Percentiles rank a stretch among this genome's conserved stretches.
phyloP scores from a whole-genome alignment of 1,140 invertebrate species.

The Acromyrmex echinatior region DNA sequence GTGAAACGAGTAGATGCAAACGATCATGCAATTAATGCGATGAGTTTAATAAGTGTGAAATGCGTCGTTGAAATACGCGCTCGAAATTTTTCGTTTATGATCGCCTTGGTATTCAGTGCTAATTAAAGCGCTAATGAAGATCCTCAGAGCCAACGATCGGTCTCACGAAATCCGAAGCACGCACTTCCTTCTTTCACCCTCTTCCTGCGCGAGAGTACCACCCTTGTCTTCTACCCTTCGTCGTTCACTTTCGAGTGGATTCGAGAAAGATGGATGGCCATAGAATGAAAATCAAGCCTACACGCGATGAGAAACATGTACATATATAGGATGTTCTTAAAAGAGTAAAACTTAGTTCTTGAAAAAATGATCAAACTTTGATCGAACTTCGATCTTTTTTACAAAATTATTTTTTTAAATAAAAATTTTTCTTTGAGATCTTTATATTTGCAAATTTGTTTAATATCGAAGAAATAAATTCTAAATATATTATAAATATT shows the following conservation, averaged over 20 bases:
- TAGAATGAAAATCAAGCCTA: constrained; percentile 64
- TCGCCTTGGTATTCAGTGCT: constrained; percentile 50
- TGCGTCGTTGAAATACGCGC: constrained; percentile 35
- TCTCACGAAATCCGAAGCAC: constrained; percentile 59
- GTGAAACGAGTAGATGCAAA: constrained; percentile 16
- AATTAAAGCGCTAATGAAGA: constrained; percentile 75
- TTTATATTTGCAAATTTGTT: not conserved
- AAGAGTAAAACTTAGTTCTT: not conserved
- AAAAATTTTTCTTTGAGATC: not conserved
- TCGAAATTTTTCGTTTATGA: constrained; percentile 45
- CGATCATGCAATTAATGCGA: constrained; percentile 55
- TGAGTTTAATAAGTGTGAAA: constrained; percentile 68
- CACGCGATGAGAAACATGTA: constrained; percentile 60
- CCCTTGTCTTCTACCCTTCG: constrained; percentile 32
- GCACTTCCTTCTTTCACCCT: constrained; percentile 62
- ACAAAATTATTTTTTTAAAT: not conserved
- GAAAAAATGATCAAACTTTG: not conserved
- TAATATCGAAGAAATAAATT: not conserved
- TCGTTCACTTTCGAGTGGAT: constrained; percentile 39
- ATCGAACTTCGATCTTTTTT: not conserved
- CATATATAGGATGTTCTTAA: constrained; percentile 32
- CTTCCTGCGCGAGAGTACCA: constrained; percentile 24
- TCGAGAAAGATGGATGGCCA: constrained; percentile 58
- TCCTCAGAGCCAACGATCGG: constrained; percentile 45
- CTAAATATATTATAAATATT: not conserved